Conservation (phyloP, 2,113 vertebrate species). For the Rhizomys pruinosus region DNA sequence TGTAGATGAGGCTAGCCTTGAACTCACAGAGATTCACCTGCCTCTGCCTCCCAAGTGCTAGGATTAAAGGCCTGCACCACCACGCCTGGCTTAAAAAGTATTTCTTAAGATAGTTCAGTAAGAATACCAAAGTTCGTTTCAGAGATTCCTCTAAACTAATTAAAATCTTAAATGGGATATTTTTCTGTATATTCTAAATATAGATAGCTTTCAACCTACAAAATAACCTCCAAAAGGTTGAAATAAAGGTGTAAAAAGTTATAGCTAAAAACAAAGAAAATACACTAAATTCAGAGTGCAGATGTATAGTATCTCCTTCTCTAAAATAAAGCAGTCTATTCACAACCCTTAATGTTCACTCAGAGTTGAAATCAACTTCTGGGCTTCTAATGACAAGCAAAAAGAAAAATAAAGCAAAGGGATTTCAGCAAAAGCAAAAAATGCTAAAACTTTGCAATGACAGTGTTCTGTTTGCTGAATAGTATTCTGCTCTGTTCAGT, state of each 20-base stretch:
- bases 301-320: neutral
- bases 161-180: constrained; percentile 29
- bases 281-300: constrained; percentile 18
- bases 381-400: constrained; percentile 25
- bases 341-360: neutral
- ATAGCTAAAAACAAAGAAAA: constrained; percentile 24
- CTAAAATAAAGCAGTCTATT: constrained; percentile 27
- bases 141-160: constrained; percentile 20
- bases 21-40: too few relatives aligned
- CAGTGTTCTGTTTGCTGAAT: constrained; percentile 36
- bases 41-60: too few relatives aligned
- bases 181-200: constrained; percentile 52
- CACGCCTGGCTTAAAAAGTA: too few relatives aligned
- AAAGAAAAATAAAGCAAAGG: neutral
- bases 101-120: constrained; percentile 10
- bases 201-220: neutral
- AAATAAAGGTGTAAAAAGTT: constrained; percentile 27
- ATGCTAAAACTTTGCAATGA: neutral
- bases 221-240: neutral
- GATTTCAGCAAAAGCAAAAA: constrained; percentile 6
- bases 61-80: too few relatives aligned
- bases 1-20: too few relatives aligned
- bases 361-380: neutral
- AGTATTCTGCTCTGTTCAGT: constrained; percentile 62
- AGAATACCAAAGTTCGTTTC: neutral